Base-by-base conservation (phyloP, 1,140 invertebrate species). In the Pygmarrhopalites habei region DNA sequence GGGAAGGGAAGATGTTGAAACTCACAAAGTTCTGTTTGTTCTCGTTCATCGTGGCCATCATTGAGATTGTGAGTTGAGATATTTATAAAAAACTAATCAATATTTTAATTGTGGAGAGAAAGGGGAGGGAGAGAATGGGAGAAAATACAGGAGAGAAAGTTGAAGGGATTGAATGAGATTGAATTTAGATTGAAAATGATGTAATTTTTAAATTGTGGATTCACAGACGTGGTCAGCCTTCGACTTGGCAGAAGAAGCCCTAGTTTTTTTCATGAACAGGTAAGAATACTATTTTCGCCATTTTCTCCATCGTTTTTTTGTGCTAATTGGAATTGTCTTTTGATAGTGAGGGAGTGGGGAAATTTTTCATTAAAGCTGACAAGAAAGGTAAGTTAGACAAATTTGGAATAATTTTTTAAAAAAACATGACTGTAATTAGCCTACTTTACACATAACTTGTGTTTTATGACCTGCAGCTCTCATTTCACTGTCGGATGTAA, bases 21-120 rank as follows among this genome's bases (percentile, higher is more conserved):
- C 23, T 56, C 2, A 56, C 29, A 2, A 56, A 56, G 19, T 56
- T 56, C 25, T 56, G 53, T 28, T 28, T 56, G 17, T 56, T 56
- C 35, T 35, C 29, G n/a, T 56, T 56, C 35, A 41, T 56, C 35
- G 53, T 56, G 29, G 53, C 53, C 35, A 56, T 56, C 29, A 56
- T 56, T 56, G 53, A 56, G 39, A 56, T 56, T 39, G 53, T 56
- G 39, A 56, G n/a, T n/a, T n/a, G n/a, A n/a, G n/a, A n/a, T n/a
- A n/a, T n/a, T n/a, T n/a, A n/a, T n/a, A 7, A 39, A 39, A 10
- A 39, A 39, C 17, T 39, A 39, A 39, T 17, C 17, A 39, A 39
- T 39, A 10, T 39, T 39, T 39, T 10, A 10, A 39, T 39, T 17
- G 7, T 39, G 7, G 17, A 10, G 7, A 10, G 17, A 39, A 39